phyloP scores from a whole-genome alignment of 1,140 invertebrate genomes.

The Fopius arisanus region DNA sequence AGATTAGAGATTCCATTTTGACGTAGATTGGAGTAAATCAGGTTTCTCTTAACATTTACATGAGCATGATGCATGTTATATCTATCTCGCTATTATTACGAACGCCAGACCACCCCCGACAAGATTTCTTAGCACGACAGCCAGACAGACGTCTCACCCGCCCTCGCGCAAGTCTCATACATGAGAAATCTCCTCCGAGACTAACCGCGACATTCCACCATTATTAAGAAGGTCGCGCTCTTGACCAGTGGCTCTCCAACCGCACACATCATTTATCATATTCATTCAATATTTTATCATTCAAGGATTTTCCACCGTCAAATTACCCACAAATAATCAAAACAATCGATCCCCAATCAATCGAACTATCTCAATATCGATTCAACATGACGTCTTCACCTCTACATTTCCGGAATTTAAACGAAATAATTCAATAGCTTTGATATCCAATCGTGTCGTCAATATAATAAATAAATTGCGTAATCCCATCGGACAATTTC shows the following conservation, averaged over 20 bases:
- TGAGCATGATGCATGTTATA: conserved; percentile 34
- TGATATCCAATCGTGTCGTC: too few relatives aligned
- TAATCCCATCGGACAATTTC: too few relatives aligned
- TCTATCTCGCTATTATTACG: conserved; percentile 44
- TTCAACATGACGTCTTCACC: too few relatives aligned
- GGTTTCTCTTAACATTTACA: not conserved
- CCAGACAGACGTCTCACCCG: conserved; percentile 33
- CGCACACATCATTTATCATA: not conserved
- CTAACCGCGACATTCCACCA: conserved; percentile 34
- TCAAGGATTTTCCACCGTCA: too few relatives aligned
- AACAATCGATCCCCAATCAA: too few relatives aligned
- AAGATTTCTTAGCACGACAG: conserved; percentile 29
- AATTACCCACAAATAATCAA: too few relatives aligned
- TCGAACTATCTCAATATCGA: too few relatives aligned
- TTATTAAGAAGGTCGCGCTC: conserved; percentile 34
- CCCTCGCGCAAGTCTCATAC: conserved; percentile 6
- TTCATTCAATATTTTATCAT: not conserved
- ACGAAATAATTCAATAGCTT: too few relatives aligned
- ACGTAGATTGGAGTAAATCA: conserved; percentile 35
- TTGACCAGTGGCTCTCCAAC: conserved; percentile 24
- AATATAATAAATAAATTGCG: too few relatives aligned
- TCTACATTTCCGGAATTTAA: too few relatives aligned
- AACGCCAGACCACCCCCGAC: conserved; percentile 34
- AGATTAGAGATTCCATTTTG: conserved; percentile 37
- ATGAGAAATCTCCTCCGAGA: conserved; percentile 21